Conservation (phyloP, 2,888 invertebrate species). For the Hyles lineata region DNA sequence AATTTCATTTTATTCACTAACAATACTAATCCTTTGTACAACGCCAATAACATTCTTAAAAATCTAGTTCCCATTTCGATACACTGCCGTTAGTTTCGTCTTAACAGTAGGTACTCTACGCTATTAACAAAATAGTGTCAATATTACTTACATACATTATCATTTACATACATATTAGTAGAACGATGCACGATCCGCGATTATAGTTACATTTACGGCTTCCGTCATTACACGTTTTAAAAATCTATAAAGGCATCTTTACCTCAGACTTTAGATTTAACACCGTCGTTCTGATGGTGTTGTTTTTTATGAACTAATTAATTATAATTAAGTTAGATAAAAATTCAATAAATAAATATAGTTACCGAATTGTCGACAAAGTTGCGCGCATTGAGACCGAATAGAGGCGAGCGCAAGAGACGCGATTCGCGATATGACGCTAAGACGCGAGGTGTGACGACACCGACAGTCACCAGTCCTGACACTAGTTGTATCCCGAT, state of each 20-base stretch:
- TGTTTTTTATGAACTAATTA: slow-evolving; percentile 74
- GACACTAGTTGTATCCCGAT: slow-evolving; percentile 45
- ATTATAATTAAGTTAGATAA: slow-evolving; percentile 76
- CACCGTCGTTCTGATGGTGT: slow-evolving; percentile 80
- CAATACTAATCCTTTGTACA: slow-evolving; percentile 83
- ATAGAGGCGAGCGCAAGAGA: slow-evolving; percentile 40
- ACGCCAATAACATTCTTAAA: slow-evolving; percentile 81
- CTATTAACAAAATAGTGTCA: slow-evolving; percentile 83
- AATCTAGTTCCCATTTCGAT: slow-evolving; percentile 74
- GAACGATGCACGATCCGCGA: slow-evolving; percentile 79
- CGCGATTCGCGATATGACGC: slow-evolving; percentile 24
- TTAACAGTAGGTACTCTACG: slow-evolving; percentile 72
- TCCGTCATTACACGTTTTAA: slow-evolving; percentile 75
- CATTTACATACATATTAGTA: slow-evolving; percentile 75
- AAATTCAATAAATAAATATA: slow-evolving; percentile 80
- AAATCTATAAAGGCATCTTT: slow-evolving; percentile 85
- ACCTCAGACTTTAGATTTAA: slow-evolving; percentile 85
- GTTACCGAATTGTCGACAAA: slow-evolving; percentile 71
- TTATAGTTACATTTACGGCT: slow-evolving; percentile 72
- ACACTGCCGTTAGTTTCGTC: slow-evolving; percentile 77
- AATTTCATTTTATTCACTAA: slow-evolving; percentile 80
- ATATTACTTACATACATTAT: slow-evolving; percentile 78
- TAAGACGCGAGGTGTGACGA: slow-evolving; percentile 9
- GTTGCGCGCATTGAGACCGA: slow-evolving; percentile 60
- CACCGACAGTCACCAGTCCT: slow-evolving; percentile 29